Evolutionary conservation across 2,113 vertebrate genomes (phyloP).

Genomic region (Limnothrissa miodon): DNA sequence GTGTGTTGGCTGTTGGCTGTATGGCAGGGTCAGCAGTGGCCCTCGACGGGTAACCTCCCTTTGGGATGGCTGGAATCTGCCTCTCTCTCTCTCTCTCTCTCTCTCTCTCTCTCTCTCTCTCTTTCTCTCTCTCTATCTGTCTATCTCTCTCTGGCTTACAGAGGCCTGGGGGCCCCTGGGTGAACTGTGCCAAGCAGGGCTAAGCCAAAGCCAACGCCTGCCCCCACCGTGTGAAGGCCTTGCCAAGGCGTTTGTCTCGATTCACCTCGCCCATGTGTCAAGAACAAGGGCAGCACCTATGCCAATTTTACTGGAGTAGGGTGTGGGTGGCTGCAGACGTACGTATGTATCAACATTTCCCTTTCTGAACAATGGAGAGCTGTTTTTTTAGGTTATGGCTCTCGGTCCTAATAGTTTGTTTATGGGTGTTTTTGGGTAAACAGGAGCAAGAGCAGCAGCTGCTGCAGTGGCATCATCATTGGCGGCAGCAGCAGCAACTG

Average conservation of each 20-base stretch:
- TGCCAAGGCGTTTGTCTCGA: not conserved
- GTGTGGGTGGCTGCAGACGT: not conserved
- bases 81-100: not conserved
- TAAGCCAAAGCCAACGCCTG: not conserved
- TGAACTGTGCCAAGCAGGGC: not conserved
- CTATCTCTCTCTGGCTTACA: not conserved
- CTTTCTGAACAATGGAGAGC: not conserved
- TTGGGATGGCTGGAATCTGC: not conserved
- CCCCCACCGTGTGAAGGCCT: not conserved
- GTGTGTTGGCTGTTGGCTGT: not conserved
- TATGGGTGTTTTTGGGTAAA: not conserved
- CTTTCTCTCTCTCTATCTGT: not conserved
- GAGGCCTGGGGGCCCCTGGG: not conserved
- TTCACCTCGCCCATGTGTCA: not conserved
- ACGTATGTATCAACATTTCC: not conserved
- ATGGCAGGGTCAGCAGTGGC: not conserved
- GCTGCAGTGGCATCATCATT: not conserved
- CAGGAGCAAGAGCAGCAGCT: not conserved
- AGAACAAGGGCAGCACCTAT: not conserved
- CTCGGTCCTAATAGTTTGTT: not conserved
- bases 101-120: not conserved
- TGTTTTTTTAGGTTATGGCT: not conserved
- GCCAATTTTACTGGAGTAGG: not conserved
- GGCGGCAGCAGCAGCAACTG: too few species aligned
- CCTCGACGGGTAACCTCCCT: not conserved